These are phyloP conservation scores for Acanthisitta chloris DNA, from an alignment of 2,113 vertebrate species.

Conservation along the genomic window DNA sequence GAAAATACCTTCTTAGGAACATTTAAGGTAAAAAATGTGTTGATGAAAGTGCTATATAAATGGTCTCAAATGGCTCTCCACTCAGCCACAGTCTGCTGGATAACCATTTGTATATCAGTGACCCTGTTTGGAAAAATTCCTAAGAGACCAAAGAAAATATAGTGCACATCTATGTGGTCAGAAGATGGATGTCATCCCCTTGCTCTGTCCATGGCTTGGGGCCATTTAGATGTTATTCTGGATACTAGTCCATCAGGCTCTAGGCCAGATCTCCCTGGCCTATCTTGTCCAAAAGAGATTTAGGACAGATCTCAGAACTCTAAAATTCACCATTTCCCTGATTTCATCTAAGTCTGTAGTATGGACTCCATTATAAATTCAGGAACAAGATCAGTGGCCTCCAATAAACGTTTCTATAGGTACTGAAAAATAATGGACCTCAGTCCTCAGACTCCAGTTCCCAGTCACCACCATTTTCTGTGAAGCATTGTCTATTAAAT, in stretches of 20 bases:
- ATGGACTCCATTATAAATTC: background rate
- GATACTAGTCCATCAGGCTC: background rate
- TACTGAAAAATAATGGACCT: background rate
- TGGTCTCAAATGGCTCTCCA: background rate
- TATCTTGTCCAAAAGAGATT: background rate
- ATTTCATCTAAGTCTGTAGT: background rate
- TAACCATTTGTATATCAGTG: background rate
- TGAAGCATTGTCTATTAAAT: background rate
- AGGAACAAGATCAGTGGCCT: background rate
- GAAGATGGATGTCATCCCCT: background rate
- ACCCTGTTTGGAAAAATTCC: background rate
- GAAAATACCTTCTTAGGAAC: background rate
- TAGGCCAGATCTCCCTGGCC: background rate
- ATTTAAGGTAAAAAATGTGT: background rate
- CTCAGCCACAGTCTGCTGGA: background rate
- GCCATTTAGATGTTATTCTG: background rate
- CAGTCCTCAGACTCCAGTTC: background rate
- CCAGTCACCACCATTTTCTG: background rate
- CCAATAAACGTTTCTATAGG: background rate
- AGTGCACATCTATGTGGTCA: background rate
- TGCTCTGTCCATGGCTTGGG: background rate
- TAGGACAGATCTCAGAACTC: background rate
- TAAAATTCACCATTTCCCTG: background rate
- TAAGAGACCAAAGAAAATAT: background rate
- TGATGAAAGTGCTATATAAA: background rate